Evolutionary conservation across 2,888 invertebrate genomes (phyloP), one percentile per base, ranked within the genome.

Genomic region (Amiota minor): DNA sequence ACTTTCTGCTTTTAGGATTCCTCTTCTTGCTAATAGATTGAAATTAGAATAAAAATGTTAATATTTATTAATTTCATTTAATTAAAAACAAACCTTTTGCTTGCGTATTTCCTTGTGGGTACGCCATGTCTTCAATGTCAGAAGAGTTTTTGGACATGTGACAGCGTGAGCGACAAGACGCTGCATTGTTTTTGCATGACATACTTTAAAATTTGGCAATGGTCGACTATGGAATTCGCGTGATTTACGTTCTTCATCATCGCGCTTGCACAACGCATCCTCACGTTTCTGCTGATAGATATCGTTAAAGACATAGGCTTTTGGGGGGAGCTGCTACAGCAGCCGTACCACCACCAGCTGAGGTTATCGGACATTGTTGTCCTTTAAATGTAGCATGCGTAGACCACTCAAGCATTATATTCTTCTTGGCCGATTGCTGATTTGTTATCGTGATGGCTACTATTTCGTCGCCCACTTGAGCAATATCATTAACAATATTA

Each of bases 191-290:
- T 77, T 77, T 50, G 81, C 79, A 55, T 85, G 80, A 35, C 78
- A 23, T 0, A 74, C 73, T 9, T 73, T 79, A 16, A 88, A 88
- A 53, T 89, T 89, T 0, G 89, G 89, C 18, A 81, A 84, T 4
- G 89, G 90, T 0, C 86, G 82, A 61, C 90, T 88, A 23, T 83
- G 88, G 75, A 89, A 90, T 72, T 87, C 74, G 1, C 89, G 83
- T 59, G 81, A 84, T 72, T 88, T 89, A 0, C 82, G 85, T 53
- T 89, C 88, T 45, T 89, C 87, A 46, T 88, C 84, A 6, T 78
- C 69, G 8, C 82, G 79, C 9, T 79, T 80, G 0, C 78, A 79
- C 20, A 84, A 62, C 0, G 80, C 79, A 45, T 78, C 79, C 49
- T 87, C 80, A 0, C 85, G 83, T 11, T 86, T 88, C 10, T 75